phyloP scores from a whole-genome alignment of 2,113 vertebrate genomes.

The Amphilophus citrinellus region DNA sequence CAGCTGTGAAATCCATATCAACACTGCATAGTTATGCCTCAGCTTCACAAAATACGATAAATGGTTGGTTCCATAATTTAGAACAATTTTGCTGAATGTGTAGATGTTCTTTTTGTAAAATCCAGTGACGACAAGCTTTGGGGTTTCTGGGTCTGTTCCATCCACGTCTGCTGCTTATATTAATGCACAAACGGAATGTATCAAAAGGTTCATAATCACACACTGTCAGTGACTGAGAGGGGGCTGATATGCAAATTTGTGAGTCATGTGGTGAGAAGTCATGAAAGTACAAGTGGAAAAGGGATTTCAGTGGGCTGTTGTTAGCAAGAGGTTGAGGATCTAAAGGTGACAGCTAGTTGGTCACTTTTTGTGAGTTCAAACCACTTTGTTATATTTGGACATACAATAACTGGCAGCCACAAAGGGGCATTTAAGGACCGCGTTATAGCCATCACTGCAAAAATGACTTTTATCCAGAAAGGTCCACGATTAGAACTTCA shows the following conservation, averaged over 20 bases:
- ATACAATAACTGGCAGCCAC: not conserved
- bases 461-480: slow-evolving; percentile 8
- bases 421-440: not conserved
- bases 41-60: not conserved
- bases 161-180: slow-evolving; percentile 4
- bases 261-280: slow-evolving; percentile 3
- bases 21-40: not conserved
- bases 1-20: not conserved
- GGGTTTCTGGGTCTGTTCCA: not conserved
- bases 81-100: not conserved
- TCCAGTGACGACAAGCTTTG: not conserved
- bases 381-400: slow-evolving; percentile 11
- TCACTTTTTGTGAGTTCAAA: slow-evolving; percentile 10
- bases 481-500: slow-evolving; percentile 16
- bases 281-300: not conserved
- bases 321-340: not conserved
- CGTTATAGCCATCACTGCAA: not conserved
- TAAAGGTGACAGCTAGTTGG: not conserved
- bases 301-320: not conserved
- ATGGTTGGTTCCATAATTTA: slow-evolving; percentile 3
- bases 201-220: slow-evolving; percentile 1
- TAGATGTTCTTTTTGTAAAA: not conserved
- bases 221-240: not conserved
- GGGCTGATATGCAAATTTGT: slow-evolving; percentile 28
- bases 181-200: not conserved